Conservation (phyloP, 35 echinoderm and acorn worm genomes). For the Apostichopus californicus region DNA sequence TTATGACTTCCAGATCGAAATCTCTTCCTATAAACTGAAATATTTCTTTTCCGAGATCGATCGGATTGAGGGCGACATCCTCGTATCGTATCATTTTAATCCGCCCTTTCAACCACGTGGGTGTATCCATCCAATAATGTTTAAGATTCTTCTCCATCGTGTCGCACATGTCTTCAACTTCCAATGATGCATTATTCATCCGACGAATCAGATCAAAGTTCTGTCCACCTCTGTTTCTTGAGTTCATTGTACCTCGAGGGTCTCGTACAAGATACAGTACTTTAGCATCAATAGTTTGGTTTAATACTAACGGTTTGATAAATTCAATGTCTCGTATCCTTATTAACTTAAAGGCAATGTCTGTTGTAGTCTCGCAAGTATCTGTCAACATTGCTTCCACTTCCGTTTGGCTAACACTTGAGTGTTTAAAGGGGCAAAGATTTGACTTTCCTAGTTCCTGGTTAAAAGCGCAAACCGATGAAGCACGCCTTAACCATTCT, state of each 20-base stretch:
- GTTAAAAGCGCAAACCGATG: constrained; percentile 18
- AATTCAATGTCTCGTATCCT: constrained; percentile 63
- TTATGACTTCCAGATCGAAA: constrained; percentile 55
- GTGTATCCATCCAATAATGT: constrained; percentile 47
- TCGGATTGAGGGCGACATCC: constrained; percentile 64
- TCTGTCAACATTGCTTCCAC: constrained; percentile 3
- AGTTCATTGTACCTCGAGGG: constrained; percentile 82
- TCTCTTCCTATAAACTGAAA: constrained; percentile 62
- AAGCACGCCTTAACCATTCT: not conserved
- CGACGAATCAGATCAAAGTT: constrained; percentile 75
- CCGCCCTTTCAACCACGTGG: constrained; percentile 61
- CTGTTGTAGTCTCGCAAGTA: constrained; percentile 16
- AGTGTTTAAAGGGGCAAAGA: constrained; percentile 4
- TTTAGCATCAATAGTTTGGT: constrained; percentile 61
- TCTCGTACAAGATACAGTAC: constrained; percentile 86
- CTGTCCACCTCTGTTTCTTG: constrained; percentile 41
- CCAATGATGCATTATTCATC: constrained; percentile 53
- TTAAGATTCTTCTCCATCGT: constrained; percentile 66
- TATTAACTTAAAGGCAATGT: constrained; percentile 78
- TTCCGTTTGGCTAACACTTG: not conserved
- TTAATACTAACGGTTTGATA: constrained; percentile 47
- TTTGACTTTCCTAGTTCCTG: not conserved
- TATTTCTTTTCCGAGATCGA: constrained; percentile 64
- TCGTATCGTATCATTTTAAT: constrained; percentile 81
- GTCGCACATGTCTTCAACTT: constrained; percentile 71